Evolutionary conservation across 1,140 invertebrate species (phyloP), one percentile per base, ranked within the genome.

Genomic region (Drosophila funebris): DNA sequence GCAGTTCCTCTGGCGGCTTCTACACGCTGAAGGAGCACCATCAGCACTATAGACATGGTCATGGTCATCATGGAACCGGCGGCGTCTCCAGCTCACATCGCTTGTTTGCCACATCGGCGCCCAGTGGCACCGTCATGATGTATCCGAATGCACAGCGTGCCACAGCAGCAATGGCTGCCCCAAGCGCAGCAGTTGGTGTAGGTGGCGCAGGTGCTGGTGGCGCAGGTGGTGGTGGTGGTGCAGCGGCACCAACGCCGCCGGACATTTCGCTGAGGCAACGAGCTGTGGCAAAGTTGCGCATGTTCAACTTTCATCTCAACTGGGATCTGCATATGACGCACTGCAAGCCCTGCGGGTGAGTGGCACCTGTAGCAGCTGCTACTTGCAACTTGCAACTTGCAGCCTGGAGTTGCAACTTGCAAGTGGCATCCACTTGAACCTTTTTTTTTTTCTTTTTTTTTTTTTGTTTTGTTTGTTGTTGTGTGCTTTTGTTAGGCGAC

Each of bases 321-420:
- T 92, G 91, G 91, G 90, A 91, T 81, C 78, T 91, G 54, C 91
- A 92, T 61, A 92, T 91, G 91, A 91, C 90, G 75, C 91, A 91
- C 68, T 91, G 91, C 76, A 92, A 91, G 53, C 90, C 90, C 53
- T 91, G 90, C 76, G 90, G 90, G 90, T 91, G 68, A 90, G 90
- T 85, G 46, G 14, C 39, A 70, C 22, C 41, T 64, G 41, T 48
- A 24, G 56, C 27, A 46, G 24, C 11, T 60, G 46, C 46, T 39
- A 44, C 43, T 39, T 13, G n/a, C 13, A 5, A 3, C 44, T 48
- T 74, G 76, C 36, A 58, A 56, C 36, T 33, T 48, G 52, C 56
- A 20, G 56, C 39, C 24, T 72, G 61, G 56, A 74, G 75, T 69
- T 52, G 52, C 56, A 72, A 67, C 80, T 70, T 48, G 69, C 66